Evolutionary conservation across 1,140 invertebrate genomes (phyloP).

Genomic region (Saccostrea cuccullata): DNA sequence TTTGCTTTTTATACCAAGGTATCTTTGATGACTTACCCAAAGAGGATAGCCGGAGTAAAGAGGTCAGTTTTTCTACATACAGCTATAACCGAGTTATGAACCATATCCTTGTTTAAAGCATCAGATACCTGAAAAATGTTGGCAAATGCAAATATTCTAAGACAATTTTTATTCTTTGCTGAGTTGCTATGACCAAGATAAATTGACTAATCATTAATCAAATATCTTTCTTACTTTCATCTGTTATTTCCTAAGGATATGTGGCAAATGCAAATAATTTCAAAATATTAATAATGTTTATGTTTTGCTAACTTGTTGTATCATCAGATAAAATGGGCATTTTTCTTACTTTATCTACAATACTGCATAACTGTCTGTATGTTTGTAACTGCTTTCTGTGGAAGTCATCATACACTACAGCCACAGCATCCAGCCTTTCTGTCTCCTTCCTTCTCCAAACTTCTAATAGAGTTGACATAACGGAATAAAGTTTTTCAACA

Average conservation of each 20-base stretch:
- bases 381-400: neutral
- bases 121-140: neutral
- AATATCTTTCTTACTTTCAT: too few relatives aligned
- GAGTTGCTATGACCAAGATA: too few relatives aligned
- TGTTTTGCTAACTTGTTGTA: too few relatives aligned
- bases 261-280: too few relatives aligned
- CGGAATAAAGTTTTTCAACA: too few relatives aligned
- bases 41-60: neutral
- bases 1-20: too few relatives aligned
- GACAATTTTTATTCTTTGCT: neutral
- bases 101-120: neutral
- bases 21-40: neutral
- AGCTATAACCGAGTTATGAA: neutral
- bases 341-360: neutral
- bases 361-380: neutral
- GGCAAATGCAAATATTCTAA: neutral
- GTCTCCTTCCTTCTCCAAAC: neutral
- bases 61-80: slow-evolving; percentile 12
- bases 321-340: too few relatives aligned
- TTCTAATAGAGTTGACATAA: neutral
- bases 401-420: neutral
- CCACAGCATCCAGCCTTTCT: neutral
- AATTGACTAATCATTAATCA: too few relatives aligned
- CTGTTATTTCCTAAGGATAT: too few relatives aligned
- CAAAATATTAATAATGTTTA: too few relatives aligned